phyloP scores from a whole-genome alignment of 2,113 vertebrate species.

The Muntiacus muntjak region DNA sequence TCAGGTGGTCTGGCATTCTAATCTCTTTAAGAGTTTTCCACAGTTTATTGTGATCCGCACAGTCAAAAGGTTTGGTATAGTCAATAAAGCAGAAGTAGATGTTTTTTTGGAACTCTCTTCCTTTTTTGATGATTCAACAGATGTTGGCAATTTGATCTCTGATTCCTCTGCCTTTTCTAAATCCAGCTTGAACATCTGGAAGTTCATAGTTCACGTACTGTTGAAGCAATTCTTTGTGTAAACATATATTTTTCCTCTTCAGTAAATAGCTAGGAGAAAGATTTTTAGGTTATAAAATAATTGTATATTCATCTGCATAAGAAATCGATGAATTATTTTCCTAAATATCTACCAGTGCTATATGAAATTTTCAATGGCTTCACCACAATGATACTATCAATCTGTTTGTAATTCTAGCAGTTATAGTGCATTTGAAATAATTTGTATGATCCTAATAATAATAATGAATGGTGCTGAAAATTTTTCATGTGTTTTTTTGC shows the following conservation, averaged over 20 bases:
- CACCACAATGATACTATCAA: neutral
- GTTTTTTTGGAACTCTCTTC: no score
- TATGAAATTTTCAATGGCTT: neutral
- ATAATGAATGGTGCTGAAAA: neutral
- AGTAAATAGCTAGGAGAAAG: neutral
- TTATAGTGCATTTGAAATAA: neutral
- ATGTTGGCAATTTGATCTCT: no score
- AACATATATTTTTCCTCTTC: neutral
- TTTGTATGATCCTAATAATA: neutral
- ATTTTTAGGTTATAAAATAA: neutral
- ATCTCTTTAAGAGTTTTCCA: no score
- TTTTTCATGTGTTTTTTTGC: neutral
- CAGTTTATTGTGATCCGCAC: no score
- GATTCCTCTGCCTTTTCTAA: no score
- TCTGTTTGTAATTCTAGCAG: neutral
- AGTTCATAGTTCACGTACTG: no score
- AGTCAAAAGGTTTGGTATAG: no score
- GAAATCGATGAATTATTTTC: neutral
- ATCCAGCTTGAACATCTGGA: no score
- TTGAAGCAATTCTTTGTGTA: neutral
- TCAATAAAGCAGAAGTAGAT: no score
- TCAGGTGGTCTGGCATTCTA: no score
- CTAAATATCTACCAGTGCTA: neutral
- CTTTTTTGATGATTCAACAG: no score
- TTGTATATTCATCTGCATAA: neutral